Percentiles rank a stretch among this genome's conserved stretches.
Evolutionary conservation across 92 coral and sea anemone genomes (phyloP).

Genomic region (Heteractis magnifica): DNA sequence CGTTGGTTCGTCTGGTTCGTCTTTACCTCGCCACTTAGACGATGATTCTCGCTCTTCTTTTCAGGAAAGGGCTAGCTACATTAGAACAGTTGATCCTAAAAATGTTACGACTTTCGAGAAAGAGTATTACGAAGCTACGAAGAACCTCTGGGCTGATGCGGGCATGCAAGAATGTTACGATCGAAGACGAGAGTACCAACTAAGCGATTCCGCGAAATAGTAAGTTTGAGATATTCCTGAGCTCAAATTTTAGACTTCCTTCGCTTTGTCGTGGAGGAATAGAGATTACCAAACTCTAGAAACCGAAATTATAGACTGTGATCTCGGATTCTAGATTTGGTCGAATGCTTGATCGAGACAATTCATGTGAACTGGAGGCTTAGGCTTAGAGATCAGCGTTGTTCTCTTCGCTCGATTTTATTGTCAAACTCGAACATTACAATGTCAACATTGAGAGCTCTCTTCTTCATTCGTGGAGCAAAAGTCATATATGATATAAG

Average conservation of each 20-base stretch:
- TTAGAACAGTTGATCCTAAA: slow-evolving; percentile 93
- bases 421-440: slow-evolving; percentile 48
- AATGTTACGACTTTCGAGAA: slow-evolving; percentile 85
- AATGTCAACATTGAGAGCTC: slow-evolving; percentile 27
- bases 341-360: slow-evolving; percentile 9
- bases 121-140: slow-evolving; percentile 93
- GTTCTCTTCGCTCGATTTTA: slow-evolving; percentile 23
- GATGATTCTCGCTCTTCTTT: slow-evolving; percentile 17
- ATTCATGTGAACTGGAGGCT: not conserved
- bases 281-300: not conserved
- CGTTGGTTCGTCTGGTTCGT: slow-evolving; percentile 23
- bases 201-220: slow-evolving; percentile 99
- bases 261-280: slow-evolving; percentile 6
- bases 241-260: not conserved
- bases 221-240: slow-evolving; percentile 51
- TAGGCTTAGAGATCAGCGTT: not conserved
- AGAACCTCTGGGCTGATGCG: slow-evolving; percentile 85
- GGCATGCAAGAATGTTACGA: slow-evolving; percentile 98
- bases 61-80: slow-evolving; percentile 85
- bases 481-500: not conserved
- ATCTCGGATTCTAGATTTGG: slow-evolving; percentile 9
- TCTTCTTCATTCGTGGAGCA: not conserved
- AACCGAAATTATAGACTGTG: slow-evolving; percentile 9
- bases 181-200: slow-evolving; percentile 93
- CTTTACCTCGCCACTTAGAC: slow-evolving; percentile 21